Base-by-base conservation (phyloP, 1,140 invertebrate species). In the Heliconius nattereri region DNA sequence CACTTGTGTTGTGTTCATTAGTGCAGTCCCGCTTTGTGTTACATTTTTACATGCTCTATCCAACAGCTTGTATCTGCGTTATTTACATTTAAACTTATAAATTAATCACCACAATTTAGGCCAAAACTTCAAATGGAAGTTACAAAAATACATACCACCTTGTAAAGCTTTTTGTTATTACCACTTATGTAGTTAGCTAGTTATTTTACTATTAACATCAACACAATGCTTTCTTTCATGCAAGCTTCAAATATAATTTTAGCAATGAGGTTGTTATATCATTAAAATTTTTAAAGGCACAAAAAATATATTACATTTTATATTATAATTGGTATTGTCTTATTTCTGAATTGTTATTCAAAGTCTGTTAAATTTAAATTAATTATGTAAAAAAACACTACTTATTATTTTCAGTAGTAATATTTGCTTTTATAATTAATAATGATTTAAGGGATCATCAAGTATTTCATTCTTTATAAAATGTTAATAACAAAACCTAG, bases 1-100 rank as follows among this genome's bases (percentile, higher is more conserved):
- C 91, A 91, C 89, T 89, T 92, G 90, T 92, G 89, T 93, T 94
- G 91, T 94, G 89, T 87, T 91, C 90, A 91, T 91, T 92, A 90
- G 88, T 93, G 89, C 89, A 86, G 86, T 90, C 83, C 85, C 86
- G 91, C 91, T 94, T 92, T 91, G 84, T 93, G 89, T 91, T 89
- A 86, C 85, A 90, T 85, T 79, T 87, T 78, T 91, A 87, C 84
- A 84, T 81, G 80, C 80, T 73, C 80, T 81, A 78, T 81, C 74
- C 77, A 60, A 76, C 26, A 78, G 80, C 80, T 81, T 81, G 26
- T 76, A 72, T 81, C 49, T 66, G 40, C 57, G 71, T 78, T 20
- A 57, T 57, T 40, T 75, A 78, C 20, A 45, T 73, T 73, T 57
- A 26, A 23, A 78, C 29, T 66, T 73, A 23, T 77, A 32, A 16